Base-by-base conservation (phyloP, 2,797 vertebrate genomes). In the Bradypus variegatus region DNA sequence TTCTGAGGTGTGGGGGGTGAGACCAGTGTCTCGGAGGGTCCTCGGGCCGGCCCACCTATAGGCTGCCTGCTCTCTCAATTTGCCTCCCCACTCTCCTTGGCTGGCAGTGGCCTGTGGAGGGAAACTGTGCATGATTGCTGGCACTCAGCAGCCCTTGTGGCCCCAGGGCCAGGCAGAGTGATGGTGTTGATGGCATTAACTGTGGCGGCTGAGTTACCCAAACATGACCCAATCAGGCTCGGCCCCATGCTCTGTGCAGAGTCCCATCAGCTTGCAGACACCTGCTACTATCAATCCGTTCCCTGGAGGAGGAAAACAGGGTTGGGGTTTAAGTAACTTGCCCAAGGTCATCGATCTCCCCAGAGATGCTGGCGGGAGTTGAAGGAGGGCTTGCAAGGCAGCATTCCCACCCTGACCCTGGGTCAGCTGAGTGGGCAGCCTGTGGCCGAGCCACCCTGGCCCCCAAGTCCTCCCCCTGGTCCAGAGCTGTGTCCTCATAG, bases 111-210 rank as follows among this genome's bases (percentile, higher is more conserved):
- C 21, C 50, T 11, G 6, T 23, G 8, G 45, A 13, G 29, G 7
- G 36, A 27, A 60, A 18, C 2, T 8, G 48, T 2, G 2, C 23
- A 41, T 5, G 31, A 5, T 29, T 38, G 15, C 78, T 53, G 38
- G 2, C 27, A 27, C 45, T 7, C 29, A 33, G 45, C 9, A 10
- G 14, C n/a, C n/a, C 53, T 38, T 38, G 27, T 25, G 62, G 58
- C 50, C 73, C 64, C 8, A 12, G 7, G 18, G 33, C 58, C 73
- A 48, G 81, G 36, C 25, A 73, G 64, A 9, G 27, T 29, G 29
- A 31, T 31, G 27, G 13, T 12, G 27, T 11, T 29, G n/a, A n/a
- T 0, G 21, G 0, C 16, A 8, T 3, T 5, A 33, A 29, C 4
- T 15, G 27, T 1, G 6, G 73, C 29, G n/a, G 5, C 36, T 3